A percentile compares a stretch with the other conserved stretches of the same genome.
Evolutionary conservation across 2,888 invertebrate genomes (phyloP).

Genomic region (Stegophylla sp.): DNA sequence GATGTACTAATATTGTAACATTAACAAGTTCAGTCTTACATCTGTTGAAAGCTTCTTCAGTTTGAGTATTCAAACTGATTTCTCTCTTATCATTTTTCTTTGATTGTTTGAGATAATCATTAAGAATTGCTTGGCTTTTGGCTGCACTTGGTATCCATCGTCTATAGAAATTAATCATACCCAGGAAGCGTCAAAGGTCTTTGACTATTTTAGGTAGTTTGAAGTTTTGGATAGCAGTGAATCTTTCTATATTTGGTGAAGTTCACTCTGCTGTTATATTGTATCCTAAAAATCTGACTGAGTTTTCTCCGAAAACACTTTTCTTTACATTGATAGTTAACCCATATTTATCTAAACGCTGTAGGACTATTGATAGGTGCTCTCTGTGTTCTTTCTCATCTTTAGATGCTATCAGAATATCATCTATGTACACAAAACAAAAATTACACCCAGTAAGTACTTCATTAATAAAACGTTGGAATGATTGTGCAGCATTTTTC

Average conservation of each 20-base stretch:
- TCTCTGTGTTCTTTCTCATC: constrained; percentile 53
- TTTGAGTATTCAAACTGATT: constrained; percentile 60
- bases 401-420: constrained; percentile 58
- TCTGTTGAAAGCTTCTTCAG: constrained; percentile 61
- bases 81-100: constrained; percentile 61
- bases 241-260: background rate
- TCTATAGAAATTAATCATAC: constrained; percentile 57
- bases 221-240: constrained; percentile 12
- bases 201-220: constrained; percentile 12
- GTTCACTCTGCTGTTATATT: background rate
- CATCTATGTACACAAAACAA: constrained; percentile 61
- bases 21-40: constrained; percentile 63
- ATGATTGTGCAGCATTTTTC: constrained; percentile 63
- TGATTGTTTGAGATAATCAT: constrained; percentile 50
- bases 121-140: constrained; percentile 51
- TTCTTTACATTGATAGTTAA: constrained; percentile 62
- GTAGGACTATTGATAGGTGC: constrained; percentile 60
- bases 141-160: constrained; percentile 56
- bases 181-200: constrained; percentile 48
- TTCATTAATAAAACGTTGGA: constrained; percentile 63
- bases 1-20: constrained; percentile 64
- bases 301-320: constrained; percentile 39
- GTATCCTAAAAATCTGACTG: background rate
- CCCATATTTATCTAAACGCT: constrained; percentile 59
- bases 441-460: constrained; percentile 61